A percentile compares a stretch with the other conserved stretches of the same genome.
These are phyloP conservation scores for Pristionchus japonicus DNA, from an alignment of 2,888 invertebrate genomes.

Conservation along the genomic window DNA sequence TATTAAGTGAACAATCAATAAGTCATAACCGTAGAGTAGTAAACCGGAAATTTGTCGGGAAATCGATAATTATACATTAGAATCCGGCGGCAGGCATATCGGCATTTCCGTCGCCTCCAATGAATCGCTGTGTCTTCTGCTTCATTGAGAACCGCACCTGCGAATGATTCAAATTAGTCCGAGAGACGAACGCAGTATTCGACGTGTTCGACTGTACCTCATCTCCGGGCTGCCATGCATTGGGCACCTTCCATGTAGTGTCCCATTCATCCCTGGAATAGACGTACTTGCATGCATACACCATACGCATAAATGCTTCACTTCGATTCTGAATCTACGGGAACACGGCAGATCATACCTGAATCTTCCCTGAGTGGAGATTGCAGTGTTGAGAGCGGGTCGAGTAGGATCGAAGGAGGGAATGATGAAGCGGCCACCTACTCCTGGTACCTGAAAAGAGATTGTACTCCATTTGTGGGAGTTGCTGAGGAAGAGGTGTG, in stretches of 20 bases:
- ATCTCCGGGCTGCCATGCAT: constrained; percentile 68
- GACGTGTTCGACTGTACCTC: constrained; percentile 49
- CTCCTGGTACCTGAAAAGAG: constrained; percentile 52
- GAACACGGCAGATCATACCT: constrained; percentile 47
- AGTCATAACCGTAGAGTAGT: neutral
- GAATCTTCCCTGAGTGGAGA: constrained; percentile 68
- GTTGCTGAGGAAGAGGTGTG: no score
- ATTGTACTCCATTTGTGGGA: no score
- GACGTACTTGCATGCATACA: no score
- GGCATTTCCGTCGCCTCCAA: constrained; percentile 68
- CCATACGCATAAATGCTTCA: no score
- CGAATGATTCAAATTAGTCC: neutral
- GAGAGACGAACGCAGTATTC: neutral
- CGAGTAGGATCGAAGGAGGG: constrained; percentile 69
- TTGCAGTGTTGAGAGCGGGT: constrained; percentile 67
- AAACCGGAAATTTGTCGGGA: neutral
- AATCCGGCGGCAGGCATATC: constrained; percentile 51
- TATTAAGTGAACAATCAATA: neutral
- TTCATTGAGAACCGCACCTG: constrained; percentile 60
- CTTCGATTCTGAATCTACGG: no score
- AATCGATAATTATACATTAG: constrained; percentile 15
- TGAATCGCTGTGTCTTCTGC: constrained; percentile 61
- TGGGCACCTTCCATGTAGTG: constrained; percentile 69
- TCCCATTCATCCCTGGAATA: constrained; percentile 67
- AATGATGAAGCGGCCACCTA: constrained; percentile 59